A percentile compares a stretch with the other conserved stretches of the same genome.
Evolutionary conservation across 2,113 vertebrate genomes (phyloP).

Genomic region (Centrocercus urophasianus): DNA sequence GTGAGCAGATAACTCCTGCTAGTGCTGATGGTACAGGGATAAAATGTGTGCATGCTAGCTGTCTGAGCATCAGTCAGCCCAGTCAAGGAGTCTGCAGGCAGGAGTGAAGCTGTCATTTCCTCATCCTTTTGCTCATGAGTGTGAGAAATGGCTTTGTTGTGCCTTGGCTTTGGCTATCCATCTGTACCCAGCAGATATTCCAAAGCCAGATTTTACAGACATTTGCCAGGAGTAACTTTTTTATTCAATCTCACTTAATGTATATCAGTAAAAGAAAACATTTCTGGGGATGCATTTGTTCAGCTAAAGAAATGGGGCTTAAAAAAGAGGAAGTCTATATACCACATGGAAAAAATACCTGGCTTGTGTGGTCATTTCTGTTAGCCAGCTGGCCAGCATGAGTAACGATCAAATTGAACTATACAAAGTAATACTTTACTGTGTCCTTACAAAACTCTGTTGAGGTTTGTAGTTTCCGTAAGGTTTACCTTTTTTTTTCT

Average conservation of each 20-base stretch:
- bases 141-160: not conserved
- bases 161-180: not conserved
- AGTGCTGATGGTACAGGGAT: not conserved
- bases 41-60: not conserved
- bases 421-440: not conserved
- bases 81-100: not conserved
- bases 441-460: not conserved
- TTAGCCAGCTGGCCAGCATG: not conserved
- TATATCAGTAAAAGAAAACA: not conserved
- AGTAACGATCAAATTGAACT: not conserved
- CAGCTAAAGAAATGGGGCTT: not conserved
- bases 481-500: not conserved
- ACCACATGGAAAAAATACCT: not conserved
- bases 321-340: not conserved
- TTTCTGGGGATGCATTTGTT: not conserved
- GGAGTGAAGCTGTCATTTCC: not conserved
- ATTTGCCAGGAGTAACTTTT: not conserved
- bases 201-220: not conserved
- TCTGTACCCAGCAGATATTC: not conserved
- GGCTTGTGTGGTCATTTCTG: not conserved
- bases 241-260: not conserved
- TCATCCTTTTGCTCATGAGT: not conserved
- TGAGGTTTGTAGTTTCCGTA: not conserved
- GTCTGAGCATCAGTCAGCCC: not conserved
- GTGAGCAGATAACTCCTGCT: not conserved